Base-by-base conservation (phyloP, 2,113 vertebrate species). In the Hypocryptadius cinnamomeus region DNA sequence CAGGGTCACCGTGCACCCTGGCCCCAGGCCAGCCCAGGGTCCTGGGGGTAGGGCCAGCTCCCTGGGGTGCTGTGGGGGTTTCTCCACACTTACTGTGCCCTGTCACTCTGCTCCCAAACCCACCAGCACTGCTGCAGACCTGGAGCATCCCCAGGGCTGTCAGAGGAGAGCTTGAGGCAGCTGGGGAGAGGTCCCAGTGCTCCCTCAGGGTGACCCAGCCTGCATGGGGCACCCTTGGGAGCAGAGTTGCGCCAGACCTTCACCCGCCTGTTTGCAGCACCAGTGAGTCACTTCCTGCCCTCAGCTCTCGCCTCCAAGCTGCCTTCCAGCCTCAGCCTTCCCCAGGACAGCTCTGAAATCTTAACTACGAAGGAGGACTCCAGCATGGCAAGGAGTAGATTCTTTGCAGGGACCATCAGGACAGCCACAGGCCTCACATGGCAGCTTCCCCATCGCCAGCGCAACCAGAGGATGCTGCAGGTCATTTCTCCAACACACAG, bases 251-350 rank as follows among this genome's bases (percentile, higher is more conserved):
- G 53, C n/a, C 73, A 76, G 42, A 60, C 53, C 61, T 48, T 91
- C 48, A 10, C 65, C 39, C 3, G 4, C 42, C 79, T 16, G 66
- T 66, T 73, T 17, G 0, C 1, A 70, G 88, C 56, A 24, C 64
- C 72, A 17, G 35, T 68, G 92, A 95, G 88, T 93, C 96, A 89
- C 61, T 31, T 89, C 92, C 93, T 87, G 92, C 85, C 59, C 48
- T 27, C 11, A 12, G 54, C 76, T 40, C 68, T 82, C 2, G 0
- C 66, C 66, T 65, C 65, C 3, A 1, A 78, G 78, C 47, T 57
- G 65, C 78, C 39, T 70, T 11, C 64, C 56, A 85, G 74, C 25
- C 15, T 4, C 3, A 60, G 42, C 65, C 68, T 37, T 48, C 37
- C 48, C 47, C 4, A 1, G 2, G 24, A 60, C n/a, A 39, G 17